phyloP scores from a whole-genome alignment of 2,888 invertebrate genomes.

The Cheilosia soror region DNA sequence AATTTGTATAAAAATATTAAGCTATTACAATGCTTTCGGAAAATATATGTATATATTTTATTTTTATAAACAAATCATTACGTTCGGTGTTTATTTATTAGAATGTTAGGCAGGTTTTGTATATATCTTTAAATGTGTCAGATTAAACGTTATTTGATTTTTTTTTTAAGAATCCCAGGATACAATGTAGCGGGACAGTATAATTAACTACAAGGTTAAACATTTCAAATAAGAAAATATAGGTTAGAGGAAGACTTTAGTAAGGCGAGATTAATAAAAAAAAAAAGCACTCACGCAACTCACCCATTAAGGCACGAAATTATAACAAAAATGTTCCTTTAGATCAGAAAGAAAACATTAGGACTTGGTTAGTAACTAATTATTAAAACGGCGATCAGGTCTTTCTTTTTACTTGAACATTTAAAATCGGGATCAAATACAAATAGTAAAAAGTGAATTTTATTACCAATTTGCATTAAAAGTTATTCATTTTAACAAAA shows the following conservation, averaged over 20 bases:
- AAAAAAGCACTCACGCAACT: neutral
- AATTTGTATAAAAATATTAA: slow-evolving; percentile 68
- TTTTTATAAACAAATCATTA: slow-evolving; percentile 30
- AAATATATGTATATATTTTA: slow-evolving; percentile 22
- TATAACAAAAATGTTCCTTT: no score
- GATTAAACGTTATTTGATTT: neutral
- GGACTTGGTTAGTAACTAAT: no score
- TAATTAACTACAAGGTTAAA: neutral
- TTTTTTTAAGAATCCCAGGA: neutral
- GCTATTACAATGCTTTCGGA: slow-evolving; percentile 31
- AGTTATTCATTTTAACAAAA: no score
- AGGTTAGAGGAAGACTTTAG: slow-evolving; percentile 41
- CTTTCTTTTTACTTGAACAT: no score
- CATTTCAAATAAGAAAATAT: slow-evolving; percentile 9
- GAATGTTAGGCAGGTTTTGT: slow-evolving; percentile 9
- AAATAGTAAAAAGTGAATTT: no score
- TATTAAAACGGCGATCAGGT: no score
- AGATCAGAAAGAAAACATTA: no score
- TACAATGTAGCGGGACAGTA: neutral
- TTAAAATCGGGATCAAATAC: no score
- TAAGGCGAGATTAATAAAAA: slow-evolving; percentile 34
- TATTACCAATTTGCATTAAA: no score
- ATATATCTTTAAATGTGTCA: slow-evolving; percentile 32
- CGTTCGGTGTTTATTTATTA: slow-evolving; percentile 42
- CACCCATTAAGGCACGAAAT: no score